Base-by-base conservation (phyloP, 2,113 vertebrate genomes). In the Brienomyrus brachyistius region DNA sequence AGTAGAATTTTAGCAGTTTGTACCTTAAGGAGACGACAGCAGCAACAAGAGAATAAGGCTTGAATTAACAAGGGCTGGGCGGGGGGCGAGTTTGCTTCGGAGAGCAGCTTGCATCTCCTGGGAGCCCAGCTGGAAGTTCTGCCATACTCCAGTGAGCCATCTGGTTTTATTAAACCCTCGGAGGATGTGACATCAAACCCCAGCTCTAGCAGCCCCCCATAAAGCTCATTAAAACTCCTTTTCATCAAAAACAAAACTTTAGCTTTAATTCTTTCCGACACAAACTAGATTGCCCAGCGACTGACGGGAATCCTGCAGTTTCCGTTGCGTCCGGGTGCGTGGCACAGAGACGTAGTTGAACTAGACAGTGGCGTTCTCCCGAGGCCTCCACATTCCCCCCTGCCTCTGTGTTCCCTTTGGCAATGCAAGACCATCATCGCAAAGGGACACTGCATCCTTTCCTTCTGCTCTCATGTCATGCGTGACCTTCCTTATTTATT, bases 151-250 rank as follows among this genome's bases (percentile, higher is more conserved):
- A 77, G 66, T 48, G 5, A 85, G 74, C 77, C 90, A 91, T 90
- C 90, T 91, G 90, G 89, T 88, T 80, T 88, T 31, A 88, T 86
- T 88, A 90, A 91, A 80, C 31, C 87, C 80, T 77, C 15, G 10
- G 82, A 90, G 89, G 89, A 51, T 86, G 47, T 23, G 88, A 88
- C 86, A 88, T 90, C 87, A 50, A 21, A 19, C 47, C 35, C 47
- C 89, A 27, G 17, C 15, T n/a, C 56, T 27, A 27, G 13, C 52
- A 35, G 45, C 89, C 66, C 66, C 50, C 70, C 51, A 54, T 87
- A 19, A 50, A 50, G 56, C 89, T 86, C 85, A 15, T 56, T 45
- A n/a, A 45, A 47, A 50, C 47, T 17, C 17, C 48, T 80, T 80
- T 89, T 74, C 70, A 17, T 40, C 35, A 54, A 52, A 13, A 23